These are phyloP conservation scores for Caenorhabditis macrosperma DNA, from an alignment of 2,888 invertebrate species.

Conservation along the genomic window DNA sequence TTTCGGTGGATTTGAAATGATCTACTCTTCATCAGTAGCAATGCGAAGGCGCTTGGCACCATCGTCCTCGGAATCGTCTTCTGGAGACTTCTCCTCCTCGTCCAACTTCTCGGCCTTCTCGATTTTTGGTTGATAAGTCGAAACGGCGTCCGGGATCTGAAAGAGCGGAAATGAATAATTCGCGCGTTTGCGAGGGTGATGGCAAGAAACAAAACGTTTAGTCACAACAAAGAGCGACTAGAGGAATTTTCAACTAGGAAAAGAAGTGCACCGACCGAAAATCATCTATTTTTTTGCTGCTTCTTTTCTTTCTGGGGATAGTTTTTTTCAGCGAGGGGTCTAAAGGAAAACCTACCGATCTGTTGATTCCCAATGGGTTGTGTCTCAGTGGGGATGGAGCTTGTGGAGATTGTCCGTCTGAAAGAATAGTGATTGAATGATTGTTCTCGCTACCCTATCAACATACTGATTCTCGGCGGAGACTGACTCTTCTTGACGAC, in stretches of 20 bases:
- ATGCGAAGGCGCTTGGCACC: conserved; percentile 65
- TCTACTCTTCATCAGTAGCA: conserved; percentile 69
- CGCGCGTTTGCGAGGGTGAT: background rate
- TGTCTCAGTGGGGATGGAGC: conserved; percentile 4
- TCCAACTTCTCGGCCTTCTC: background rate
- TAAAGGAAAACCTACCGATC: conserved; percentile 30
- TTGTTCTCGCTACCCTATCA: background rate
- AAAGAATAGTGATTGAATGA: background rate
- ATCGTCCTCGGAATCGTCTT: conserved; percentile 62
- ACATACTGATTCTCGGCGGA: conserved; percentile 38
- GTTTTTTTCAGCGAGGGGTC: background rate
- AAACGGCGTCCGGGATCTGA: conserved; percentile 43
- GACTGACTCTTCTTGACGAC: conserved; percentile 31
- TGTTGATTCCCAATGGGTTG: conserved; percentile 44
- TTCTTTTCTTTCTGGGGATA: background rate
- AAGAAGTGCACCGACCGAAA: too few relatives aligned
- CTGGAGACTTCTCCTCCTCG: conserved; percentile 30
- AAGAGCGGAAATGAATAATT: conserved; percentile 26
- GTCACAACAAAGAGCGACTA: background rate
- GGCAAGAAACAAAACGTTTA: background rate
- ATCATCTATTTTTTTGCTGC: background rate
- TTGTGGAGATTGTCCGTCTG: conserved; percentile 40
- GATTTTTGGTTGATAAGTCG: too few relatives aligned
- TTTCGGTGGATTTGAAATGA: too few relatives aligned
- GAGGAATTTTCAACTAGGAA: too few relatives aligned